These are phyloP conservation scores for Dolichopus griseipennis DNA, from an alignment of 2,888 invertebrate species.

Conservation along the genomic window DNA sequence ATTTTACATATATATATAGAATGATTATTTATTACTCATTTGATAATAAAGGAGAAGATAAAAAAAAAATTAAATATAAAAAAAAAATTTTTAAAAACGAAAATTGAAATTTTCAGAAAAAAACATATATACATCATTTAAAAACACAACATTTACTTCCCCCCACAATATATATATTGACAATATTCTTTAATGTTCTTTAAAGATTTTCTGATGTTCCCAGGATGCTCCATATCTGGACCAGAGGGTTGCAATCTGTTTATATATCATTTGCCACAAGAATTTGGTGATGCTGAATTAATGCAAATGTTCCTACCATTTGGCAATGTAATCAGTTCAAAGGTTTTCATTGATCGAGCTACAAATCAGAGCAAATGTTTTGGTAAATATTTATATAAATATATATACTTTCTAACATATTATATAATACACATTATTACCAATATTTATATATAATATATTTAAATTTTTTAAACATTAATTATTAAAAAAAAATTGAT, in stretches of 20 bases:
- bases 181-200: constrained; percentile 45
- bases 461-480: not conserved
- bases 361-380: constrained; percentile 99
- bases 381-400: constrained; percentile 68
- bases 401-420: no score
- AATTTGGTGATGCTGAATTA: constrained; percentile 97
- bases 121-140: not conserved
- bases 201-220: constrained; percentile 63
- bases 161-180: constrained; percentile 17
- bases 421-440: no score
- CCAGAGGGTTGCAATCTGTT: constrained; percentile 99
- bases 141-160: not conserved
- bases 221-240: constrained; percentile 93
- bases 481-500: not conserved
- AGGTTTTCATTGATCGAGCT: constrained; percentile 99
- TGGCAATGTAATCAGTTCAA: constrained; percentile 98
- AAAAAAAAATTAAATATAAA: not conserved
- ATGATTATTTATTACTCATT: not conserved
- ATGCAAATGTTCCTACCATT: constrained; percentile 99
- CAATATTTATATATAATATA: no score
- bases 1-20: constrained; percentile 20
- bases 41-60: not conserved
- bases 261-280: constrained; percentile 99
- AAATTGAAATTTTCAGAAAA: not conserved
- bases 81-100: not conserved